These are phyloP conservation scores for Orchestia grillus DNA, from an alignment of 1,140 invertebrate species.

Conservation along the genomic window DNA sequence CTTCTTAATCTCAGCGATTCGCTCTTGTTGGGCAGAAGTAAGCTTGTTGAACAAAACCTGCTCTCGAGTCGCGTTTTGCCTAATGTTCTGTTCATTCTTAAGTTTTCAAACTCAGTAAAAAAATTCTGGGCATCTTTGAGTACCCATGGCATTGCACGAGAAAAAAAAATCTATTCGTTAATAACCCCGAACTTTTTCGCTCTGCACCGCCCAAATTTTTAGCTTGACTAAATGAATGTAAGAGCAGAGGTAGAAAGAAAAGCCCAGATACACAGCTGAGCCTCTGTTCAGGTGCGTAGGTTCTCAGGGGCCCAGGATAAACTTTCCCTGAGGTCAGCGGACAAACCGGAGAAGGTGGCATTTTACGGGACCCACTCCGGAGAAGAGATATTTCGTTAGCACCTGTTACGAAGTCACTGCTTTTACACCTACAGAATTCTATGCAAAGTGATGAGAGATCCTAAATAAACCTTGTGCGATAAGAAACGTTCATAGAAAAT, in stretches of 20 bases:
- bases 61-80: not conserved
- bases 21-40: not conserved
- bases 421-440: not conserved
- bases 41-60: not conserved
- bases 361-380: not conserved
- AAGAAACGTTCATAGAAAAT: too few species aligned
- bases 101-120: not conserved
- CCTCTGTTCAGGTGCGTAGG: not conserved
- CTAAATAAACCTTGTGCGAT: too few species aligned
- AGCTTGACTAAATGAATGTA: not conserved
- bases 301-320: not conserved
- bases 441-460: not conserved
- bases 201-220: not conserved
- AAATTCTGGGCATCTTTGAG: not conserved
- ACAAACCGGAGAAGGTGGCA: not conserved
- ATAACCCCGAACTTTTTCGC: not conserved
- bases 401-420: not conserved
- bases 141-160: not conserved
- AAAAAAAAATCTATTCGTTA: not conserved
- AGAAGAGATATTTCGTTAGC: not conserved
- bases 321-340: not conserved
- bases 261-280: not conserved
- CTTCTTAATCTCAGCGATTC: not conserved
- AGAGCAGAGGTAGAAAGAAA: not conserved
- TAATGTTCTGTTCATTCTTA: not conserved